phyloP scores from a whole-genome alignment of 2,797 vertebrate species.

The Crocidura indochinensis region DNA sequence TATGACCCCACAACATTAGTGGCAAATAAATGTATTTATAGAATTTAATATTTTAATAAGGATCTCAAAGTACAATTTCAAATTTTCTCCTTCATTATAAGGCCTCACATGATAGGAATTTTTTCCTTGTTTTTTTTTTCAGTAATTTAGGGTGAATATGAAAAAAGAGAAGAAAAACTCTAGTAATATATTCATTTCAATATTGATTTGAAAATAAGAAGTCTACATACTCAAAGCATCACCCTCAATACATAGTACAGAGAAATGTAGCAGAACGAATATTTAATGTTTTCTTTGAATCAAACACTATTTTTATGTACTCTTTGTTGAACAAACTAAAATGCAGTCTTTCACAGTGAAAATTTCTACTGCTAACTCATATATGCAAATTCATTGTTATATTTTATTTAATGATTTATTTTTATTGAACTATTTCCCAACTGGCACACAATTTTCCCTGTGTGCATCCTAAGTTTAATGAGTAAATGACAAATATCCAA shows the following conservation, averaged over 20 bases:
- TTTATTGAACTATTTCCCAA: constrained; percentile 77
- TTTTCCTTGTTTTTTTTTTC: not conserved
- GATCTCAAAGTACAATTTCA: not conserved
- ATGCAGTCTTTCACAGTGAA: constrained; percentile 41
- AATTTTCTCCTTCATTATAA: not conserved
- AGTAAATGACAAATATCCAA: constrained; percentile 70
- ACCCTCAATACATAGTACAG: not conserved
- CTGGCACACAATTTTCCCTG: constrained; percentile 63
- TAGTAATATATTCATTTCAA: not conserved
- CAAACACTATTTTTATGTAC: not conserved
- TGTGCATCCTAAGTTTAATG: constrained; percentile 59
- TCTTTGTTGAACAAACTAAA: not conserved
- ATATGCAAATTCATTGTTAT: constrained; percentile 67
- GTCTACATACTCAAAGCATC: not conserved
- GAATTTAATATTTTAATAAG: not conserved
- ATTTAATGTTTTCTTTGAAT: constrained; percentile 19
- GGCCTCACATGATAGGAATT: not conserved
- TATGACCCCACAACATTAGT: no score
- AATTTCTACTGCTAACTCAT: constrained; percentile 6
- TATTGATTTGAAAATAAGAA: constrained; percentile 3
- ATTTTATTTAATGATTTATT: constrained; percentile 73
- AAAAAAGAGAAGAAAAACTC: not conserved
- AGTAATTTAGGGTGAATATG: not conserved
- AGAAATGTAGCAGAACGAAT: constrained; percentile 43
- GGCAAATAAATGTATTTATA: not conserved